These are phyloP conservation scores for Aelia acuminata DNA, from an alignment of 2,888 invertebrate species.

Conservation along the genomic window DNA sequence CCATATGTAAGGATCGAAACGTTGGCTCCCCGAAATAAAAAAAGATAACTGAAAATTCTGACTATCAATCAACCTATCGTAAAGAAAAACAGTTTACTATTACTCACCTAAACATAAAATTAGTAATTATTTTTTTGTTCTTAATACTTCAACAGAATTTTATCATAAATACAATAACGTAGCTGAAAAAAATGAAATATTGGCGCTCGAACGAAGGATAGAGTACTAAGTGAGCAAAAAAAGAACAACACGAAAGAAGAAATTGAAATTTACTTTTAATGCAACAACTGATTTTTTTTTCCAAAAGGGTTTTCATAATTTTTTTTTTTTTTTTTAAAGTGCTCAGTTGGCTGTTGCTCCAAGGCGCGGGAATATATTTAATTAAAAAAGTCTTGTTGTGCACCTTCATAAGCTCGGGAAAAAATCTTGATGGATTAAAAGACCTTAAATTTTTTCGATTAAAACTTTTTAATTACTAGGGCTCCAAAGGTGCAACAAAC, in stretches of 20 bases:
- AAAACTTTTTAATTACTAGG: constrained; percentile 23
- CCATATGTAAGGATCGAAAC: no score
- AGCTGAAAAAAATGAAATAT: no score
- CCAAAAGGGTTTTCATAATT: background rate
- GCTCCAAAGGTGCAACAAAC: constrained; percentile 20
- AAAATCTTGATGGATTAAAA: constrained; percentile 35
- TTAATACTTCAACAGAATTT: no score
- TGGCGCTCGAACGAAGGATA: background rate
- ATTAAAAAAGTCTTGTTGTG: constrained; percentile 16
- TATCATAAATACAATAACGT: no score
- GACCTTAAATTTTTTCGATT: constrained; percentile 38
- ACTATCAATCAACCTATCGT: no score
- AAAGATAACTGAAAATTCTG: no score
- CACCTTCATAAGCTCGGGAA: constrained; percentile 13
- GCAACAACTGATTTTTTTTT: constrained; percentile 3
- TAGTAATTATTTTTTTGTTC: no score
- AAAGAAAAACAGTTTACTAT: no score
- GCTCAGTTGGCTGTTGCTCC: background rate
- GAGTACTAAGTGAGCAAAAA: background rate
- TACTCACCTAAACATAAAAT: no score
- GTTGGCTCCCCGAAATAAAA: no score
- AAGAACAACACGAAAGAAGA: background rate
- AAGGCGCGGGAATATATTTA: background rate
- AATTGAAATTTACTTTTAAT: background rate
- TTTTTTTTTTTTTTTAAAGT: background rate